Conservation (phyloP, 2,888 invertebrate species). For the Drosophila mulleri region DNA sequence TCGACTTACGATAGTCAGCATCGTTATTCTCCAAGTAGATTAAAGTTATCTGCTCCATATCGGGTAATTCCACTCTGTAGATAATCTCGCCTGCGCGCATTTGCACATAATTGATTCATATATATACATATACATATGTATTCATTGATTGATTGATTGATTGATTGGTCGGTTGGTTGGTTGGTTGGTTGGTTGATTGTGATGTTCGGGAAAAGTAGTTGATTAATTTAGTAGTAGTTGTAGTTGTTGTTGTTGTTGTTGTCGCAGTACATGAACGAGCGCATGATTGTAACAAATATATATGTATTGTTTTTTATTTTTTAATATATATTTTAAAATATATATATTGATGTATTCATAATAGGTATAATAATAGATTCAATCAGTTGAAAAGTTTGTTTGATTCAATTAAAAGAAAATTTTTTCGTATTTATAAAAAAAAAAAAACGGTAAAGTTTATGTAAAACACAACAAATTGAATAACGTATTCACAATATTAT, state of each 20-base stretch:
- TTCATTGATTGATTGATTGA: conserved; percentile 25
- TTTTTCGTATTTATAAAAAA: conserved; percentile 14
- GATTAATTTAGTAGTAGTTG: conserved; percentile 57
- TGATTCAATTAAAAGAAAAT: conserved; percentile 27
- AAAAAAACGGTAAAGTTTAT: conserved; percentile 11
- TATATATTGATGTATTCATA: conserved; percentile 39
- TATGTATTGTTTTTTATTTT: conserved; percentile 9
- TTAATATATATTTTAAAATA: conserved; percentile 16
- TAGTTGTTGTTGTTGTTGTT: conserved; percentile 51
- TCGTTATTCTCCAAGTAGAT: conserved; percentile 94
- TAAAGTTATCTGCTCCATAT: conserved; percentile 97
- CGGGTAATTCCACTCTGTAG: conserved; percentile 96
- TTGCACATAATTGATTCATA: conserved; percentile 23
- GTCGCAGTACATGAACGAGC: conserved; percentile 61
- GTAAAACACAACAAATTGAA: conserved; percentile 42
- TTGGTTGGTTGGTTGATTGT: conserved; percentile 51
- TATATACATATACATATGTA: not conserved
- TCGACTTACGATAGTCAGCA: conserved; percentile 86
- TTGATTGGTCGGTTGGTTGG: conserved; percentile 29
- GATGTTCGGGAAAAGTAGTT: conserved; percentile 54
- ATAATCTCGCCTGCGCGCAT: conserved; percentile 91
- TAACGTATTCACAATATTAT: conserved; percentile 18
- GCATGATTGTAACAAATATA: conserved; percentile 51
- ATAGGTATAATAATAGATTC: conserved; percentile 29
- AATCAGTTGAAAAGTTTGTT: conserved; percentile 44